Conservation (phyloP, 2,797 vertebrate genomes). For the Gymnothorax javanicus region DNA sequence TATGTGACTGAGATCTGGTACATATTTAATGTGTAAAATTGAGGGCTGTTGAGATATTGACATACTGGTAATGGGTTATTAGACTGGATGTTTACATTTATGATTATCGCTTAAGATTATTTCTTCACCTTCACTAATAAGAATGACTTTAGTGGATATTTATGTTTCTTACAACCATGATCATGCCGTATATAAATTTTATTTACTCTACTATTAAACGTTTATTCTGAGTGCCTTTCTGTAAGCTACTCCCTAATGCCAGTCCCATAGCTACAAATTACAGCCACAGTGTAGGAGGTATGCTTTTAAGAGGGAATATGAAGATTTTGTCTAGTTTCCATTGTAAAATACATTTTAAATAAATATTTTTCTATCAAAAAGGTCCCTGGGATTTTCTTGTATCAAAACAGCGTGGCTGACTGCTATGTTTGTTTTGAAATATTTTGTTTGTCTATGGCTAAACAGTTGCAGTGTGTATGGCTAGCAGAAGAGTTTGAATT, state of each 20-base stretch:
- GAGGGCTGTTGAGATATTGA: neutral
- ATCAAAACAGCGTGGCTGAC: neutral
- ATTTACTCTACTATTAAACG: too few species aligned
- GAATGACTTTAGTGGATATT: neutral
- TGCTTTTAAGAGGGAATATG: neutral
- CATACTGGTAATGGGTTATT: neutral
- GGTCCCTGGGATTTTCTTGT: neutral
- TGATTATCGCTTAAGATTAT: neutral
- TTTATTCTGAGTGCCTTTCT: neutral
- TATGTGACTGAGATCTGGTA: neutral
- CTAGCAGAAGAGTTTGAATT: neutral
- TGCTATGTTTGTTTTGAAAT: neutral
- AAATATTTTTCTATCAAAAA: slow-evolving; percentile 6
- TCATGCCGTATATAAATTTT: neutral
- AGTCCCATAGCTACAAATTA: neutral
- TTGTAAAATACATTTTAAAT: slow-evolving; percentile 4
- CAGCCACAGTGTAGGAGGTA: neutral
- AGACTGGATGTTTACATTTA: neutral
- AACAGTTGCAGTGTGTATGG: neutral
- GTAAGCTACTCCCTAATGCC: neutral
- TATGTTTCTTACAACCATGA: neutral
- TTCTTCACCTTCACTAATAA: neutral
- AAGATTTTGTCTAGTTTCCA: neutral
- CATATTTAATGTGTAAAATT: neutral
- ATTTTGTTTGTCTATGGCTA: neutral